Evolutionary conservation across 2,797 vertebrate genomes (phyloP).

Genomic region (Danio jaintianensis): DNA sequence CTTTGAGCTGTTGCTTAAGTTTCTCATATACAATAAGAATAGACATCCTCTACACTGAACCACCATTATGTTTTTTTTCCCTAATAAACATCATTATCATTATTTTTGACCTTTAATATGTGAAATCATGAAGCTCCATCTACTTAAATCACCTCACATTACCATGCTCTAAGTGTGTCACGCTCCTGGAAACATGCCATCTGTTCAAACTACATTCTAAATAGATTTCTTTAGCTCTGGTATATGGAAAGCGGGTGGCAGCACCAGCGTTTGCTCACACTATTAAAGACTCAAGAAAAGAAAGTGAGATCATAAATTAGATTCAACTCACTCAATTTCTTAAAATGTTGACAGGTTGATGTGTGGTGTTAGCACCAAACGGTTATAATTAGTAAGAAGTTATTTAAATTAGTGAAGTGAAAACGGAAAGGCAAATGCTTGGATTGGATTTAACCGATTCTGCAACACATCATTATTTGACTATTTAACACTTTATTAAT

Average conservation of each 20-base stretch:
- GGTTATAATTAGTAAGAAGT: background rate
- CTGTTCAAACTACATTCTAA: slow-evolving; percentile 63
- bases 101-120: slow-evolving; percentile 3
- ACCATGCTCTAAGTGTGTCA: slow-evolving; percentile 18
- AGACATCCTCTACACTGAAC: background rate
- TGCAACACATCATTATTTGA: background rate
- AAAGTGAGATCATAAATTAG: slow-evolving; percentile 3
- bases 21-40: background rate
- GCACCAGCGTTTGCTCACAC: slow-evolving; percentile 23
- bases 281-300: slow-evolving; percentile 46
- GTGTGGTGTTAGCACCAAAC: background rate
- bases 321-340: background rate
- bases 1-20: background rate
- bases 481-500: too few species aligned
- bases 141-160: slow-evolving; percentile 21
- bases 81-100: background rate
- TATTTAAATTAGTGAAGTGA: slow-evolving; percentile 6
- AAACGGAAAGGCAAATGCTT: background rate
- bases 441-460: slow-evolving; percentile 14
- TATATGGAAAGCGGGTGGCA: slow-evolving; percentile 54
- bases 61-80: background rate
- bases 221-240: slow-evolving; percentile 48
- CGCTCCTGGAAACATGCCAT: slow-evolving; percentile 61
- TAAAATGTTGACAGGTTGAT: background rate
- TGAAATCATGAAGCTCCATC: slow-evolving; percentile 11